phyloP scores from a whole-genome alignment of 2,797 vertebrate genomes.

The Manis pentadactyla region DNA sequence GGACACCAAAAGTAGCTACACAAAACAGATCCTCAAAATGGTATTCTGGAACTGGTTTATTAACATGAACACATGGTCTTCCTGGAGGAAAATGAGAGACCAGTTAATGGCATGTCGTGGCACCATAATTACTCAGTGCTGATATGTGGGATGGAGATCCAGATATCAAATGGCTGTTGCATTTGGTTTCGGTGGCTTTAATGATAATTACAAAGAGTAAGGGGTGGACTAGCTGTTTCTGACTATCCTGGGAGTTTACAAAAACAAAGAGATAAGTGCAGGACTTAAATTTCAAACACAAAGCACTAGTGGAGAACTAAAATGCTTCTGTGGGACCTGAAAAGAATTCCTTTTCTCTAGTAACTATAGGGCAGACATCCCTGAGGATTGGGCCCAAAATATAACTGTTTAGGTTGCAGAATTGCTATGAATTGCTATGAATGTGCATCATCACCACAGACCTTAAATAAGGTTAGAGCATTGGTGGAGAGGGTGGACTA shows the following conservation, averaged over 20 bases:
- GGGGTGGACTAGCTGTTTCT: not conserved
- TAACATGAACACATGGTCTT: not conserved
- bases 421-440: not conserved
- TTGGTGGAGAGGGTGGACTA: not conserved
- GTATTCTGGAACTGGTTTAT: not conserved
- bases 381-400: not conserved
- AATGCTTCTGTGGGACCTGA: not conserved
- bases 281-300: constrained; percentile 10
- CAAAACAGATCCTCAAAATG: not conserved
- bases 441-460: not conserved
- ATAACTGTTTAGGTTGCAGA: not conserved
- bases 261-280: not conserved
- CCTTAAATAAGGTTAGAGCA: not conserved
- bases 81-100: not conserved
- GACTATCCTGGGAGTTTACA: not conserved
- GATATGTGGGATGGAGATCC: not conserved
- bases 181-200: constrained; percentile 26
- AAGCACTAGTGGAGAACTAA: not conserved
- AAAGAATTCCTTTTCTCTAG: not conserved
- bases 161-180: not conserved
- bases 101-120: not conserved
- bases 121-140: not conserved
- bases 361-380: not conserved
- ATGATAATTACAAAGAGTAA: not conserved
- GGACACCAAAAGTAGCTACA: not conserved